Percentiles rank a stretch among this genome's conserved stretches.
phyloP scores from a whole-genome alignment of 2,113 vertebrate genomes.

The Vicugna pacos region DNA sequence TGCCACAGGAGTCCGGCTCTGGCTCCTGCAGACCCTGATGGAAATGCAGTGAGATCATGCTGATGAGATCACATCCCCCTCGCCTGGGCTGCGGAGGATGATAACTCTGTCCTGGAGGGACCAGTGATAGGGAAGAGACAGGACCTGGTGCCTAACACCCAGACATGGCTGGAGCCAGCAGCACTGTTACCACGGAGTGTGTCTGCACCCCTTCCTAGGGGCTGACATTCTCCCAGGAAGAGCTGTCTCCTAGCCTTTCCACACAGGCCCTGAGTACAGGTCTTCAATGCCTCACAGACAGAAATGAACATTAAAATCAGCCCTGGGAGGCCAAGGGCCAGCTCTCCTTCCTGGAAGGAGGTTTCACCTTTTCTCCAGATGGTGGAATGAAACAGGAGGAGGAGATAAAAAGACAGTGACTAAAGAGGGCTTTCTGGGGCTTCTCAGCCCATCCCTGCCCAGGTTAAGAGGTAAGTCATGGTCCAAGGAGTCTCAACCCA shows the following conservation, averaged over 20 bases:
- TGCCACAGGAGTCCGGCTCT: background rate
- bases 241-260: background rate
- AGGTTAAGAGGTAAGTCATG: background rate
- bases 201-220: background rate
- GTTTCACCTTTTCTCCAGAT: background rate
- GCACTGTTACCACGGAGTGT: accelerated
- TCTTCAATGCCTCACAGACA: background rate
- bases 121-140: background rate
- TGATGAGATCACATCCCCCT: constrained; percentile 66
- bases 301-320: background rate
- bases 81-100: background rate
- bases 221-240: background rate
- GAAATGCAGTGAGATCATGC: constrained; percentile 68
- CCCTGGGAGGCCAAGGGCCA: background rate
- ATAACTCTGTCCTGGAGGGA: background rate
- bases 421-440: background rate
- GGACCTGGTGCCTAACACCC: background rate
- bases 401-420: background rate
- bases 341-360: background rate
- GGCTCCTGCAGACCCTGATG: constrained; percentile 43
- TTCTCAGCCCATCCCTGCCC: accelerated
- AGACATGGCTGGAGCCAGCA: background rate
- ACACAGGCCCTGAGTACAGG: background rate
- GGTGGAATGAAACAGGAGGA: background rate
- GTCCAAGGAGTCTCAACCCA: background rate